Percentiles rank a stretch among this genome's conserved stretches.
Conservation (phyloP, 2,888 invertebrate genomes). For the Athalia rosae region DNA sequence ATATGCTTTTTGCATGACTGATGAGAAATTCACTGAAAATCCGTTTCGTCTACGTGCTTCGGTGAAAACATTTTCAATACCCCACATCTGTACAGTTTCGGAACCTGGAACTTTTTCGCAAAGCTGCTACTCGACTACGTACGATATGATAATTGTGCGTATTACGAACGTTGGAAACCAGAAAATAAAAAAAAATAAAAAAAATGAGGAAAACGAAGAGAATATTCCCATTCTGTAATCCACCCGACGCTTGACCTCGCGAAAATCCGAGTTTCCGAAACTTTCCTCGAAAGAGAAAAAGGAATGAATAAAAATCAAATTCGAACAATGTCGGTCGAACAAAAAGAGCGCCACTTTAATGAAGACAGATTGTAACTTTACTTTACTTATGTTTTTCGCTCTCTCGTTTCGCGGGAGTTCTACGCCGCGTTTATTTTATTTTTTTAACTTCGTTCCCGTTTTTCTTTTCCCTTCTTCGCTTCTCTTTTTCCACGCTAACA, state of each 20-base stretch:
- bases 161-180: background rate
- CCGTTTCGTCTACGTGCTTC: background rate
- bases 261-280: background rate
- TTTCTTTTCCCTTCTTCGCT: background rate
- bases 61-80: constrained; percentile 32
- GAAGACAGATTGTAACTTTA: constrained; percentile 13
- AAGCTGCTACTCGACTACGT: no score
- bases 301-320: background rate
- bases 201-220: background rate
- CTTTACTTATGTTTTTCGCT: no score
- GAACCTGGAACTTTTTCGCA: no score
- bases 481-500: no score
- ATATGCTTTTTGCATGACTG: background rate
- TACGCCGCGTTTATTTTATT: constrained; percentile 47
- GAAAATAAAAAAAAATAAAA: background rate
- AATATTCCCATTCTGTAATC: background rate
- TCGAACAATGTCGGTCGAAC: background rate
- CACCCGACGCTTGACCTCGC: no score
- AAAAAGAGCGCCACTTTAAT: constrained; percentile 4
- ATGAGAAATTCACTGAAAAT: constrained; percentile 9
- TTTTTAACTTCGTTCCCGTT: constrained; percentile 43
- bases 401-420: constrained; percentile 42
- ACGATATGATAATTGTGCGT: no score
- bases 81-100: background rate
- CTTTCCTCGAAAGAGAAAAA: constrained; percentile 14